These are phyloP conservation scores for Dasyurus viverrinus DNA, from an alignment of 2,113 vertebrate genomes.

Conservation along the genomic window DNA sequence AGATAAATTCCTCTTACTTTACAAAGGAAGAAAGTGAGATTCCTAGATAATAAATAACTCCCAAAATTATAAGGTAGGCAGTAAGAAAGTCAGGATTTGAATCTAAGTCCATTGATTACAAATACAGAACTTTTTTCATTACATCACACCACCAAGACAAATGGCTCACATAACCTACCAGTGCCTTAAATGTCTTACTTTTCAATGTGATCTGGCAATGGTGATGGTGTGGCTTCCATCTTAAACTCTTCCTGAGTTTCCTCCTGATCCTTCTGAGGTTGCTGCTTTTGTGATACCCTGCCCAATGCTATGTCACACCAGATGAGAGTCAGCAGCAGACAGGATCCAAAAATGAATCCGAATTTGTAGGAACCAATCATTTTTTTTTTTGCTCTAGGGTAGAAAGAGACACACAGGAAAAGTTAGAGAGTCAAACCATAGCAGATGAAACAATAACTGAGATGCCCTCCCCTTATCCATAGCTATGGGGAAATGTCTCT, in stretches of 20 bases:
- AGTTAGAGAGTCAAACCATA: not conserved
- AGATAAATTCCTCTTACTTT: not conserved
- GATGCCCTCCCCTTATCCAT: fast-evolving
- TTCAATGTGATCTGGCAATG: not conserved
- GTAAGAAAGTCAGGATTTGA: not conserved
- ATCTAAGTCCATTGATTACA: not conserved
- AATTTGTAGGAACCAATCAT: constrained; percentile 70
- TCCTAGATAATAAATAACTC: not conserved
- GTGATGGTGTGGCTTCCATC: not conserved
- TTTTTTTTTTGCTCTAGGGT: constrained; percentile 22
- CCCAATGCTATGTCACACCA: constrained; percentile 4
- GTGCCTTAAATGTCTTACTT: constrained; percentile 78
- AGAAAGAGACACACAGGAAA: not conserved
- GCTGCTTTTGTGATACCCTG: constrained; percentile 45
- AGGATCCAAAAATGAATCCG: constrained; percentile 59
- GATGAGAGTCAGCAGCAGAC: constrained; percentile 72
- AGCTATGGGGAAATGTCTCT: fast-evolving
- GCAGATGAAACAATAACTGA: fast-evolving
- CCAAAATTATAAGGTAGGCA: not conserved
- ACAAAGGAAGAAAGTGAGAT: not conserved
- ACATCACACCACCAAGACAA: not conserved
- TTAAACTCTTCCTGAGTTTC: constrained; percentile 19
- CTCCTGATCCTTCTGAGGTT: not conserved
- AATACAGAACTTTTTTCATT: fast-evolving
- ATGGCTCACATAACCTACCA: not conserved